phyloP scores from a whole-genome alignment of 2,888 invertebrate species.

The Caenorhabditis sp. region DNA sequence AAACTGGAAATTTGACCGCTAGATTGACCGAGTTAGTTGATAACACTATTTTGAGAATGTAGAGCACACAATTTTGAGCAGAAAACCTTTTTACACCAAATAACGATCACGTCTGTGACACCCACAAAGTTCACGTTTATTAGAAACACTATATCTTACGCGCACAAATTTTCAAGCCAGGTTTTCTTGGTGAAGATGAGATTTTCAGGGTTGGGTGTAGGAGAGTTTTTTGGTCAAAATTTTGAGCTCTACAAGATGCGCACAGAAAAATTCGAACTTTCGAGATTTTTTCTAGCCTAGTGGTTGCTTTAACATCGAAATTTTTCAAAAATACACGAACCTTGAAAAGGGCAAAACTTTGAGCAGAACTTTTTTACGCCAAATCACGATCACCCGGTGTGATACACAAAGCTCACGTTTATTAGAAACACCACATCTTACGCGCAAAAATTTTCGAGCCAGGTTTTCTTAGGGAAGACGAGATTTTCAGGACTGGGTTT shows the following conservation, averaged over 20 bases:
- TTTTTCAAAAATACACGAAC: no score
- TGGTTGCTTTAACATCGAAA: no score
- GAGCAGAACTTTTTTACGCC: no score
- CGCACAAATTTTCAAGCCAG: no score
- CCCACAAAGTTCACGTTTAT: no score
- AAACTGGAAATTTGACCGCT: slow-evolving; percentile 73
- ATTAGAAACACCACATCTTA: neutral
- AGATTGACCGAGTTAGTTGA: slow-evolving; percentile 74
- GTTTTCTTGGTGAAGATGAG: no score
- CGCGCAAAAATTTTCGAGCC: neutral
- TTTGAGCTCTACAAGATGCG: neutral
- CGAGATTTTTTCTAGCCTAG: neutral
- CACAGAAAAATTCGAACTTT: no score
- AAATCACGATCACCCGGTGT: no score
- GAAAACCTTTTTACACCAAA: neutral
- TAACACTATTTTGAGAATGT: neutral
- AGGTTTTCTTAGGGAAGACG: neutral
- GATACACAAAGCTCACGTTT: no score
- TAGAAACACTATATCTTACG: neutral
- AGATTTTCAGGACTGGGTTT: neutral
- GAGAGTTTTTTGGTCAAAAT: neutral
- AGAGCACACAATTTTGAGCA: neutral
- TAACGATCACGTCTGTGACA: no score
- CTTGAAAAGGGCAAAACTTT: no score
- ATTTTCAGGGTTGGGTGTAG: neutral